Conservation (phyloP, 2,113 vertebrate species). For the Crotalus viridis region DNA sequence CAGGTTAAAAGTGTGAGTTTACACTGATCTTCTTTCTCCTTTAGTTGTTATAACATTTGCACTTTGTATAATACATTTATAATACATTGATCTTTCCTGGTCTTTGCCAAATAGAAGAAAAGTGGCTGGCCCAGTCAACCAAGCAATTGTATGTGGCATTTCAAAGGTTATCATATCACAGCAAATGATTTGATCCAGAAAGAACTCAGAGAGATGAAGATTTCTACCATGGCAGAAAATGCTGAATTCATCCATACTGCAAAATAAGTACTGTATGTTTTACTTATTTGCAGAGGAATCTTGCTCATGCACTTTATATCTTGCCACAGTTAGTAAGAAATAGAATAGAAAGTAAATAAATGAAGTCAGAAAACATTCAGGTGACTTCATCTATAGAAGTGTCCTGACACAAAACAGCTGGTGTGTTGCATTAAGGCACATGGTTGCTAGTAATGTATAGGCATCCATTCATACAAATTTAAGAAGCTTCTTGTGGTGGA, state of each 20-base stretch:
- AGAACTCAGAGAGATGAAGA: background rate
- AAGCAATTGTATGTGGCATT: background rate
- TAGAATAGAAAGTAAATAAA: background rate
- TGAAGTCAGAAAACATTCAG: background rate
- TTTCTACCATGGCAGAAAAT: background rate
- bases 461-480: background rate
- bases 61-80: background rate
- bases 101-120: background rate
- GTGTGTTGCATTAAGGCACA: background rate
- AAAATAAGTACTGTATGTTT: background rate
- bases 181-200: background rate
- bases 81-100: conserved; percentile 4
- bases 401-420: background rate
- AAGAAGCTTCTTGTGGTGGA: background rate
- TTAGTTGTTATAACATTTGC: background rate
- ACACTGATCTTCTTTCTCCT: background rate
- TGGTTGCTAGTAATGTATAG: background rate
- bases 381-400: background rate
- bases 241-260: background rate
- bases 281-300: background rate
- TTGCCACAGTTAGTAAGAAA: background rate
- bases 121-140: background rate
- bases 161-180: conserved; percentile 1
- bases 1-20: background rate
- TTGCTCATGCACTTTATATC: background rate